Evolutionary conservation across 2,888 invertebrate species (phyloP).

Genomic region (Patella caerulea): DNA sequence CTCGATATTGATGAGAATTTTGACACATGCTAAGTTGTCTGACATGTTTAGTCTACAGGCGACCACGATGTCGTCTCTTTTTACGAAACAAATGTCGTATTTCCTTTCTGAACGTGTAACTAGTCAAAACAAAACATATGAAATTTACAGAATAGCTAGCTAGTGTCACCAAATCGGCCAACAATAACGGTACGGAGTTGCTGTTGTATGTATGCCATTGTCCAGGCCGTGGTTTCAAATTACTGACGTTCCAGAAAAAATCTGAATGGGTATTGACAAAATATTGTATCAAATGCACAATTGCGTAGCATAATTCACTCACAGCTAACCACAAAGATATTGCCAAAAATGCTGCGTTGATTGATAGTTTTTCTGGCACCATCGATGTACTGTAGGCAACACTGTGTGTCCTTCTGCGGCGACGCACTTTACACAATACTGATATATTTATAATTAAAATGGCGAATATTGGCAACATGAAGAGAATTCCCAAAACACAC

Average conservation of each 20-base stretch:
- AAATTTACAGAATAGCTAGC: conserved; percentile 33
- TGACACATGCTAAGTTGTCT: too few relatives aligned
- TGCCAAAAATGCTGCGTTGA: conserved; percentile 31
- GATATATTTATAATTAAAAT: conserved; percentile 26
- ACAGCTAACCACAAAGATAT: conserved; percentile 34
- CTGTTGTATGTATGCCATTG: conserved; percentile 29
- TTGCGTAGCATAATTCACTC: conserved; percentile 35
- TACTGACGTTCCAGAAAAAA: background rate
- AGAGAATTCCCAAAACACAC: conserved; percentile 24
- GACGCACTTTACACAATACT: conserved; percentile 22
- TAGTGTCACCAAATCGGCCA: conserved; percentile 28
- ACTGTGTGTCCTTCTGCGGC: conserved; percentile 7
- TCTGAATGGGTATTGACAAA: background rate
- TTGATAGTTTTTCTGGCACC: conserved; percentile 28
- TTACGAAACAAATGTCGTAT: background rate
- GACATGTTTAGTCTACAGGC: background rate
- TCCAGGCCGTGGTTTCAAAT: conserved; percentile 20
- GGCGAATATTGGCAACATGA: conserved; percentile 26
- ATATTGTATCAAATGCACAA: conserved; percentile 32
- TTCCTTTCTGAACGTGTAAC: conserved; percentile 30
- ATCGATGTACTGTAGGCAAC: conserved; percentile 31
- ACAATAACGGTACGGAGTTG: conserved; percentile 23
- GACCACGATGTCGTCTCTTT: background rate
- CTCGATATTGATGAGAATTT: too few relatives aligned
- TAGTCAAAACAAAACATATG: conserved; percentile 31